Conservation (phyloP, 2,888 invertebrate genomes). For the Rhingia rostrata region DNA sequence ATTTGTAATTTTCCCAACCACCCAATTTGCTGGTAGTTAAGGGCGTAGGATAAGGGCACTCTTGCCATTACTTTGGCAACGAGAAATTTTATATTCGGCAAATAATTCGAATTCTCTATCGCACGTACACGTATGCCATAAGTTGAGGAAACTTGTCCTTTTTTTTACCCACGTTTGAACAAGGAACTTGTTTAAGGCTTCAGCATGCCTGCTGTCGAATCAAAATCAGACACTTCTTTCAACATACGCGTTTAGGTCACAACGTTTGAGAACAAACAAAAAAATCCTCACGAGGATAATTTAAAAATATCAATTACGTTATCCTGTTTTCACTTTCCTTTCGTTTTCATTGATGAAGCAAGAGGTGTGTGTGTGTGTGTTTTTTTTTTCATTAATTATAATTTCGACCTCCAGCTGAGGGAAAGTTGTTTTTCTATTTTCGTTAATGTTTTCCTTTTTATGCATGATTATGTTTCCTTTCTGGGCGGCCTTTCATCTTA, state of each 20-base stretch:
- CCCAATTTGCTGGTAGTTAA: too few relatives aligned
- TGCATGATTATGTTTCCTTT: conserved; percentile 22
- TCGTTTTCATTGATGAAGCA: conserved; percentile 40
- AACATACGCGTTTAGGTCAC: conserved; percentile 21
- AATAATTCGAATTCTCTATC: conserved; percentile 27
- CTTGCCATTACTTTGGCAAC: conserved; percentile 15
- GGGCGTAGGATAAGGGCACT: conserved; percentile 18
- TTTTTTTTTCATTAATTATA: conserved; percentile 30
- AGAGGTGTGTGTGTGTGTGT: conserved; percentile 5
- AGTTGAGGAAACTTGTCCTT: not conserved
- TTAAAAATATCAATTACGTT: conserved; percentile 23
- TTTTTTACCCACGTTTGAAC: not conserved
- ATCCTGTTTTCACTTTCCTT: conserved; percentile 1
- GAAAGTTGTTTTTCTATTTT: not conserved
- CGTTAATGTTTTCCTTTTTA: conserved; percentile 10
- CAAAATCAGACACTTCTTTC: conserved; percentile 38
- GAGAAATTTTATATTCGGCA: conserved; percentile 42
- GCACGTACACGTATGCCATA: not conserved
- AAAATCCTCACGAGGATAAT: conserved; percentile 20
- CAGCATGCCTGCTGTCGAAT: not conserved
- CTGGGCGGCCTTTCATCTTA: not conserved
- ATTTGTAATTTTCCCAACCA: too few relatives aligned
- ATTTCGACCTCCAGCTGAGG: conserved; percentile 33
- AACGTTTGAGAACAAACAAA: not conserved
- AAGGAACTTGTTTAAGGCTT: not conserved